Evolutionary conservation across 2,888 invertebrate species (phyloP), one percentile per base, ranked within the genome.

Genomic region (Agrochola litura): DNA sequence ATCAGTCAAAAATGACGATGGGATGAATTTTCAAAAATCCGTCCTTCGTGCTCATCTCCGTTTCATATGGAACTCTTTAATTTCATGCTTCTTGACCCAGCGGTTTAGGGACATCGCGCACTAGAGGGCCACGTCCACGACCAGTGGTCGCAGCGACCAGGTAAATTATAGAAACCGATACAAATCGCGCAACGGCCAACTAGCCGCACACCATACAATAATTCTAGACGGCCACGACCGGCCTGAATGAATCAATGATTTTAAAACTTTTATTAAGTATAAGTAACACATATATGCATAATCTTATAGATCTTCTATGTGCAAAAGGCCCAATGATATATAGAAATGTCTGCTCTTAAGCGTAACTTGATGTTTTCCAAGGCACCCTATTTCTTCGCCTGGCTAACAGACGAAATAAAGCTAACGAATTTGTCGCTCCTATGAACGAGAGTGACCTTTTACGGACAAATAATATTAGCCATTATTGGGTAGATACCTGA

Each of bases 371-470:
- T 14, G 3, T 41, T 19, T 72, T 52, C 30, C 2, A 30, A 12
- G 16, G 16, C 16, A 16, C 9, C 3, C 10, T n/a, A 16, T 37
- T 56, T 19, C 8, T 16, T 37, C 14, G 16, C 37, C 25, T 10
- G 14, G 16, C 25, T 49, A 37, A 25, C 46, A 60, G 9, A 16
- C 22, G 16, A 58, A 37, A 49, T 16, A 41, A 64, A 43, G n/a
- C 30, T 37, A 37, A 43, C n/a, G 49, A 63, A 58, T 63, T 25
- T 12, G 9, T 12, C 10, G 22, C 41, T 30, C n/a, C 19, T 16
- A 46, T 5, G 30, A 25, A 54, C 41, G 41, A 46, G 25, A 63
- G 0, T 52, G 25, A 58, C 83, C 63, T 79, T 79, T 77, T 37
- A 60, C 22, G 25, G 37, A 56, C 30, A 22, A 63, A 56, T 46